Base-by-base conservation (phyloP, 2,888 invertebrate species). In the Tinea trinotella region DNA sequence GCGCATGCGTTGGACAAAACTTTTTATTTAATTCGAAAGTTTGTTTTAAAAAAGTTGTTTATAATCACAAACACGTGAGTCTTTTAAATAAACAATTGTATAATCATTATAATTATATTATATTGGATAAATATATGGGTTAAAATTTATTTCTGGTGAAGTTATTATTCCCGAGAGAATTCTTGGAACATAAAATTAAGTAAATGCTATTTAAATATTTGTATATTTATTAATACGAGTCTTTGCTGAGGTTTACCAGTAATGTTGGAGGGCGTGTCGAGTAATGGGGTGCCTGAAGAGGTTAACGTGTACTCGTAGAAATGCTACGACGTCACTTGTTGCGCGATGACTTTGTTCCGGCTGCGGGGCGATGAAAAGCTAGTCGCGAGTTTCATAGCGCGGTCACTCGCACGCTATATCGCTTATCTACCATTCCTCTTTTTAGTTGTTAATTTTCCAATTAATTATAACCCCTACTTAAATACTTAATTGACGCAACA, bases 291-390 rank as follows among this genome's bases (percentile, higher is more conserved):
- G 48, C 13, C 40, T 40, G 40, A 40, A 48, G 48, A 48, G 48
- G 15, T 40, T 17, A 40, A 40, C 40, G 40, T 17, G 40, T 40
- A 40, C 17, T 17, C 64, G 62, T 56, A 59, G 59, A 60, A 58
- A 59, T 58, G 68, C 60, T 63, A 66, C 64, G 69, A 71, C 74
- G 68, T 79, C 76, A 84, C 84, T 84, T 84, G 84, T 84, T 84
- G 83, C 83, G 67, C 75, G 67, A 63, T 60, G 74, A 74, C 74
- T 76, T 78, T 74, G 78, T 82, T 74, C 70, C 70, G 71, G 71
- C 71, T 71, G 67, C 75, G 76, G 79, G 71, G 71, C 71, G 72
- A 67, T 75, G 76, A 80, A 74, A 82, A 77, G 78, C 74, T 79
- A 79, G 30, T 12, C 49, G 52, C 13, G 54, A 34, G 35, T 9